Conservation (phyloP, 2,797 vertebrate genomes). For the Todus mexicanus region DNA sequence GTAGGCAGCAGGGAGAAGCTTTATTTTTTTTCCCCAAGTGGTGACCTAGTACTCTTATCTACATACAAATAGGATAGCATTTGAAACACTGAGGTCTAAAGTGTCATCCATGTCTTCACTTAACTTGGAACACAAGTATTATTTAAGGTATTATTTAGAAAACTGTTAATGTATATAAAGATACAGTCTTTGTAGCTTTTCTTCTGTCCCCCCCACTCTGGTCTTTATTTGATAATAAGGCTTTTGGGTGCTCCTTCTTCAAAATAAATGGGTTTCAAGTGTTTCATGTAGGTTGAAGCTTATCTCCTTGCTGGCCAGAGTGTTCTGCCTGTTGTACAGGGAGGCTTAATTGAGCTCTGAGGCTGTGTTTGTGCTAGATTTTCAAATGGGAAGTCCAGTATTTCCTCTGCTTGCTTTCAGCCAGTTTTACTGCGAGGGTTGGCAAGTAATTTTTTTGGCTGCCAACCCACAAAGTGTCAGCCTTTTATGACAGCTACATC, state of each 20-base stretch:
- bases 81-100: not conserved
- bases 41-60: not conserved
- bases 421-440: not conserved
- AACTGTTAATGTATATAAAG: not conserved
- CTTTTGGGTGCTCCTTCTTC: not conserved
- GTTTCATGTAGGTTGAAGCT: not conserved
- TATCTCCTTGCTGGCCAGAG: not conserved
- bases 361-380: not conserved
- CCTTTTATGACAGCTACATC: not conserved
- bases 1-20: not conserved
- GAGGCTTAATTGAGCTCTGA: not conserved
- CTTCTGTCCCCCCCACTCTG: not conserved
- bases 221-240: not conserved
- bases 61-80: not conserved
- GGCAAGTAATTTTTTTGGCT: not conserved
- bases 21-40: rapidly evolving
- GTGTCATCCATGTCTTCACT: not conserved
- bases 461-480: not conserved
- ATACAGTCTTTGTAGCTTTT: not conserved
- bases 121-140: not conserved
- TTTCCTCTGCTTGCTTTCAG: not conserved
- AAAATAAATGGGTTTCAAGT: not conserved
- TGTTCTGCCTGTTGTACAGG: not conserved
- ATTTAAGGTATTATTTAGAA: not conserved
- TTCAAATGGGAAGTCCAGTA: not conserved